A percentile compares a stretch with the other conserved stretches of the same genome.
Evolutionary conservation across 1,140 invertebrate genomes (phyloP).

Genomic region (Drosophila bipectinata): DNA sequence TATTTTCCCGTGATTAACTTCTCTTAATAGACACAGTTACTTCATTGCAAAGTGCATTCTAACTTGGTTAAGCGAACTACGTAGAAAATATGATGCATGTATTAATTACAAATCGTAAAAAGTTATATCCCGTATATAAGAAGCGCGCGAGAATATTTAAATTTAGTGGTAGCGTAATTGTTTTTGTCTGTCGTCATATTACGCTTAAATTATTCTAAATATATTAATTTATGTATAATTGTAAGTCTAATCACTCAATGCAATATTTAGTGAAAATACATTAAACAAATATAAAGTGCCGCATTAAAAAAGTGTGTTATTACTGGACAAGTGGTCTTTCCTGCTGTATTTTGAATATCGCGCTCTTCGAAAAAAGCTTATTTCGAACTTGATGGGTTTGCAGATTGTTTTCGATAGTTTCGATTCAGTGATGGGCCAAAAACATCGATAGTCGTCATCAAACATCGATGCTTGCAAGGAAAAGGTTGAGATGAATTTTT

Average conservation of each 20-base stretch:
- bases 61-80: conserved; percentile 46
- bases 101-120: conserved; percentile 45
- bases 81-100: conserved; percentile 71
- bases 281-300: conserved; percentile 17
- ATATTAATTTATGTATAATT: conserved; percentile 60
- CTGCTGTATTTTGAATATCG: not conserved
- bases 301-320: conserved; percentile 2
- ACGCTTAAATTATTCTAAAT: conserved; percentile 68
- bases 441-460: not conserved
- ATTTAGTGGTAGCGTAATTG: conserved; percentile 77
- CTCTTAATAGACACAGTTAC: conserved; percentile 73
- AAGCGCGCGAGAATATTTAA: conserved; percentile 64
- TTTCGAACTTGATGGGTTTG: too few relatives aligned
- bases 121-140: conserved; percentile 50
- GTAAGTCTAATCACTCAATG: conserved; percentile 68
- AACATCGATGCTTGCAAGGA: not conserved
- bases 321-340: not conserved
- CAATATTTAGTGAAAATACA: conserved; percentile 66
- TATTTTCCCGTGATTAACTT: conserved; percentile 87
- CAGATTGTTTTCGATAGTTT: not conserved
- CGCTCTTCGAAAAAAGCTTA: not conserved
- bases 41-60: conserved; percentile 74
- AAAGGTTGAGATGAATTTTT: conserved; percentile 31
- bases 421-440: not conserved
- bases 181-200: conserved; percentile 60